Conservation (phyloP, 2,797 vertebrate genomes). For the Euthynnus affinis region DNA sequence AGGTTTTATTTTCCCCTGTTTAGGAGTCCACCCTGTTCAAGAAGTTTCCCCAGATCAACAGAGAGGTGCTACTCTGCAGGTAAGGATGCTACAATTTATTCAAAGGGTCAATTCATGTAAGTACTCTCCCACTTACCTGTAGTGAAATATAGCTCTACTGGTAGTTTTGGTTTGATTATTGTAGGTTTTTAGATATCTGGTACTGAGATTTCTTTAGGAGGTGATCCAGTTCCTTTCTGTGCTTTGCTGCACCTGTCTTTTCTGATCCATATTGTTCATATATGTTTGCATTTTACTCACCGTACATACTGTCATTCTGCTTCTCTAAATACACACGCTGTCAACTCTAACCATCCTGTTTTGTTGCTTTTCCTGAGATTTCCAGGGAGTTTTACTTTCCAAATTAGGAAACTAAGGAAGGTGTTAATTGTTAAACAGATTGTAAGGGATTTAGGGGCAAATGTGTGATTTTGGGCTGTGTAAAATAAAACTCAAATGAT, state of each 20-base stretch:
- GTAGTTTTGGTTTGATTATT: not conserved
- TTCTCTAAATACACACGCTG: too few relatives aligned
- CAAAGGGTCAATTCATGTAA: not conserved
- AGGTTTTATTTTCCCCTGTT: conserved; percentile 91
- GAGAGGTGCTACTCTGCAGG: conserved; percentile 89
- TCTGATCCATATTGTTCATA: not conserved
- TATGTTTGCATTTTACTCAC: not conserved
- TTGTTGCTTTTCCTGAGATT: too few relatives aligned
- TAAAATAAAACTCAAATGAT: too few relatives aligned
- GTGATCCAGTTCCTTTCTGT: too few relatives aligned
- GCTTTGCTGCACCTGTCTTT: not conserved
- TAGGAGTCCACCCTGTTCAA: conserved; percentile 96
- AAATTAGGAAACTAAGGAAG: too few relatives aligned
- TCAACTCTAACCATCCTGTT: too few relatives aligned
- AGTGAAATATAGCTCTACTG: not conserved
- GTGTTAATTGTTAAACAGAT: not conserved
- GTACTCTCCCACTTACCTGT: not conserved
- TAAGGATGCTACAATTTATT: conserved; percentile 59
- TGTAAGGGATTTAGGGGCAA: not conserved
- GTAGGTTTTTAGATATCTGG: not conserved
- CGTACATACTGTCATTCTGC: not conserved
- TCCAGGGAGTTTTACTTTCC: not conserved
- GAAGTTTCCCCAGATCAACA: conserved; percentile 82
- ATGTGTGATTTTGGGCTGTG: too few relatives aligned
- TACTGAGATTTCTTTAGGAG: too few relatives aligned